Evolutionary conservation across 2,113 vertebrate species (phyloP), one percentile per base, ranked within the genome.

Genomic region (Phycodurus eques): DNA sequence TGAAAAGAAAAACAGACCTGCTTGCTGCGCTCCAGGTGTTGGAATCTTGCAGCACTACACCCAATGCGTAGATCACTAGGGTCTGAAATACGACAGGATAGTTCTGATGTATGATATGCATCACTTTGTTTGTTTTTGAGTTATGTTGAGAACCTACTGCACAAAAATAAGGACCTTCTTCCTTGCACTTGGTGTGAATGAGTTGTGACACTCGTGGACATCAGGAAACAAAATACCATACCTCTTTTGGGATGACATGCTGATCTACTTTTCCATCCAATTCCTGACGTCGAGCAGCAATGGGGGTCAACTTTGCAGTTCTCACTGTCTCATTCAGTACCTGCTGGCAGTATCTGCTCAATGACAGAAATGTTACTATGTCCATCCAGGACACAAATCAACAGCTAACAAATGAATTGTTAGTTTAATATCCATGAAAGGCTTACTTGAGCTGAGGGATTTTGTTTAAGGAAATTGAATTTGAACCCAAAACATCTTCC

Each of bases 211-310:
- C 54, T 44, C 31, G 2, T 53, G 62, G 51, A 59, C 15, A 12
- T 80, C 6, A 59, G 20, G 77, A 65, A 65, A 67, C 35, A 60
- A 42, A 74, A 93, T 60, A 96, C 43, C 22, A 13, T 31, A 66
- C 98, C 95, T 98, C 94, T 93, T 95, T 98, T 68, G 97, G 96
- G 92, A 99, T 88, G 76, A 95, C 87, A 13, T 97, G 95, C 1
- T 94, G 94, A 76, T 96, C 92, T 0, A 98, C 93, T 85, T 93
- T 96, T 75, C 96, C 98, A 85, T 99, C 97, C 82, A 94, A 91
- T 78, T 95, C 94, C 90, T 99, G 97, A 68, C 98, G 95, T 39
- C 91, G 92, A 43, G 96, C 96, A 68, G 96, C 96, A 64, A 98
- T 66, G 3, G 98, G 96, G 14, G 97, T 98, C 47, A 99, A 93